Evolutionary conservation across 2,797 vertebrate genomes (phyloP).

Genomic region (Phoxinus dragarum): DNA sequence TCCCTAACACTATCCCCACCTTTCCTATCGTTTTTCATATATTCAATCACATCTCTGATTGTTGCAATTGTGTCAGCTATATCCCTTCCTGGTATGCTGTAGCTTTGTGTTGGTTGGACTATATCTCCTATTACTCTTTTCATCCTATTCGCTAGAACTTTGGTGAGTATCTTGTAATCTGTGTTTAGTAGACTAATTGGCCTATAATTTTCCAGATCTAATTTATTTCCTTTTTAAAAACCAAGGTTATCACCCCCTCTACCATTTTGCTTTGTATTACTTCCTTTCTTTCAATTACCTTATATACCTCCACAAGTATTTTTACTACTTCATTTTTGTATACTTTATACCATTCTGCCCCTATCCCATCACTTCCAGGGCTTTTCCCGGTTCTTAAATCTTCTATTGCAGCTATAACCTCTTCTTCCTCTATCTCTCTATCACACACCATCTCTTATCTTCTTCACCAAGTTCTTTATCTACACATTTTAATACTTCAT

Average conservation of each 20-base stretch:
- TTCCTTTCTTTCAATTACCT: neutral
- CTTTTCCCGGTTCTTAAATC: neutral
- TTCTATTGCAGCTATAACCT: neutral
- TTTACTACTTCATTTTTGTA: neutral
- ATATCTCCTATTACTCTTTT: neutral
- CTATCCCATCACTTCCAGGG: neutral
- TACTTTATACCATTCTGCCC: neutral
- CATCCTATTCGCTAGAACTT: neutral
- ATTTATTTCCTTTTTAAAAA: conserved; percentile 3
- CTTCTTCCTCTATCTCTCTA: neutral
- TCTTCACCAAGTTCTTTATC: neutral
- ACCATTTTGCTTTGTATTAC: neutral
- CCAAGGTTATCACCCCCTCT: neutral
- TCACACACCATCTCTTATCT: neutral
- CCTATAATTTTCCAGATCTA: neutral
- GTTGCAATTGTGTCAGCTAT: neutral
- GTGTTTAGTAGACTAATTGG: neutral
- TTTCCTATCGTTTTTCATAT: neutral
- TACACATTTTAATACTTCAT: neutral
- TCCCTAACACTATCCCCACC: neutral
- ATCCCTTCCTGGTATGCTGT: neutral
- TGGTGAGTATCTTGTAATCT: neutral
- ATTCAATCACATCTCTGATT: neutral
- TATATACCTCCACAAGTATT: neutral
- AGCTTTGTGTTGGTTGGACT: neutral